Evolutionary conservation across 2,113 vertebrate genomes (phyloP), one percentile per base, ranked within the genome.

Genomic region (Echinops telfairi): DNA sequence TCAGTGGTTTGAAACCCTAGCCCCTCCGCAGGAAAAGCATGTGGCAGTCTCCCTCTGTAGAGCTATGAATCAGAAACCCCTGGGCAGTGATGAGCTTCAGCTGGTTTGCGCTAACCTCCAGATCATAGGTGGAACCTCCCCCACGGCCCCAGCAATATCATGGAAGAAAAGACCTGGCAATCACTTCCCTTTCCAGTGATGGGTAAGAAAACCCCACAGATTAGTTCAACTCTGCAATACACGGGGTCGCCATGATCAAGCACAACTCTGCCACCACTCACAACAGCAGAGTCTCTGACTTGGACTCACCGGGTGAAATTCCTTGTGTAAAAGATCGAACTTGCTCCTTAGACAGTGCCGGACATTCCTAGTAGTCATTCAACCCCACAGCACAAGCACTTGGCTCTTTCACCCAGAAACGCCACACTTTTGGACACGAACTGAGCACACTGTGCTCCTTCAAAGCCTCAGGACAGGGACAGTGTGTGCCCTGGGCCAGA

Each of bases 311-410:
- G 90, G 71, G 38, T 83, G 88, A 84, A 90, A 93, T 92, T 93
- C 73, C 62, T 95, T 60, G 92, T 92, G 76, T 60, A 83, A 93
- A 96, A 78, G 60, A 78, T 71, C 71, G n/a, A 38, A 47, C 78
- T 89, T 73, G 10, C 31, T 93, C 6, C 19, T 60, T 60, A 58
- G 78, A 58, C 2, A n/a, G n/a, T 9, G 12, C 9, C 8, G 31
- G 27, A 53, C 36, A 81, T 95, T 95, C 90, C 76, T 92, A 94
- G 73, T 68, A 84, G 57, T 90, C 66, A 84, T 79, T 93, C 76
- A 89, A 81, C 80, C 31, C 6, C 36, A 29, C 17, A 86, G 60
- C 66, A 68, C 22, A 92, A 93, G 23, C 84, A 82, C 89, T 84
- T 85, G 60, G 73, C 57, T 95, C 53, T 80, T 85, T 47, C 38